phyloP scores from a whole-genome alignment of 2,113 vertebrate species.

The Rattus norvegicus region GRCr8 NC_086033.1:88343501-88344000 shows the following conservation, averaged over 20 bases:
- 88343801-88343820: background rate
- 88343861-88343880: constrained; percentile 19
- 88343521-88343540: constrained; percentile 4
- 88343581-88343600: background rate
- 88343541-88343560: constrained; percentile 34
- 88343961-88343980: no score
- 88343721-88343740: background rate
- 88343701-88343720: background rate
- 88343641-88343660: constrained; percentile 38
- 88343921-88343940: background rate
- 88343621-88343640: background rate
- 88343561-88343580: constrained; percentile 24
- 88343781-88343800: constrained; percentile 21
- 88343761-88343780: background rate
- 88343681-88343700: background rate
- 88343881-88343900: background rate
- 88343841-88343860: background rate
- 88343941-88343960: background rate
- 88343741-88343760: background rate
- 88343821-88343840: background rate
- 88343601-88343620: constrained; percentile 29
- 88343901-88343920: background rate
- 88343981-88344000: background rate
- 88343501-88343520: constrained; percentile 25
- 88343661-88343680: background rate